Conservation (phyloP, 1,140 invertebrate species). For the Microplitis demolitor region DNA sequence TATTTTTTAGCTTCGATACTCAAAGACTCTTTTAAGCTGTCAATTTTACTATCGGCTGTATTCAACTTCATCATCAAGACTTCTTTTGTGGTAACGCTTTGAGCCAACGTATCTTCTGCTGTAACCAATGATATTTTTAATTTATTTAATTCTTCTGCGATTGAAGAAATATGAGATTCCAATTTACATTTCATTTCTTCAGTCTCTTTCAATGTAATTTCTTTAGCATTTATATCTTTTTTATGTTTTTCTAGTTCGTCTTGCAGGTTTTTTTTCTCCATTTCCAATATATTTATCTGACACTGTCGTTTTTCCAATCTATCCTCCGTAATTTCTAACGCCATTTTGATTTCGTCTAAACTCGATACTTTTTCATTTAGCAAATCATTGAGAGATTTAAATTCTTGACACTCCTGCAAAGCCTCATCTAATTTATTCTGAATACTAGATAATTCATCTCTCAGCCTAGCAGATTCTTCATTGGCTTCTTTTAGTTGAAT, state of each 20-base stretch:
- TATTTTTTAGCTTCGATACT: neutral
- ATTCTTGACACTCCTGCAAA: constrained; percentile 29
- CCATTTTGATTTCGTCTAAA: constrained; percentile 15
- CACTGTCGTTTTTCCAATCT: constrained; percentile 4
- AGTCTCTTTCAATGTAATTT: constrained; percentile 16
- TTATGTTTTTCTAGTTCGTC: constrained; percentile 27
- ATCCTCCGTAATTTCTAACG: neutral
- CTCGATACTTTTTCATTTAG: constrained; percentile 29
- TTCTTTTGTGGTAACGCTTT: constrained; percentile 7
- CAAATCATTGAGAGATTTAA: constrained; percentile 29
- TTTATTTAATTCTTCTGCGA: constrained; percentile 30
- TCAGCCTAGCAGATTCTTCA: constrained; percentile 42
- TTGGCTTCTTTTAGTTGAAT: constrained; percentile 54
- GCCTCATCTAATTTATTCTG: constrained; percentile 24
- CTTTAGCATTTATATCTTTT: constrained; percentile 3
- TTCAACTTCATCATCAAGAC: neutral
- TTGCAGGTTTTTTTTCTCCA: constrained; percentile 4
- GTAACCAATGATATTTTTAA: constrained; percentile 28
- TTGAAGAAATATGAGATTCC: constrained; percentile 27
- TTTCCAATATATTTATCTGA: constrained; percentile 5
- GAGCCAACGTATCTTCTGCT: constrained; percentile 25
- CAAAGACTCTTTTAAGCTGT: neutral
- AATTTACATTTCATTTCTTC: constrained; percentile 10
- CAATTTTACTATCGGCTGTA: neutral
- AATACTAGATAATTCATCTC: constrained; percentile 34